Base-by-base conservation (phyloP, 2,888 invertebrate species). In the Acrobasis suavella region DNA sequence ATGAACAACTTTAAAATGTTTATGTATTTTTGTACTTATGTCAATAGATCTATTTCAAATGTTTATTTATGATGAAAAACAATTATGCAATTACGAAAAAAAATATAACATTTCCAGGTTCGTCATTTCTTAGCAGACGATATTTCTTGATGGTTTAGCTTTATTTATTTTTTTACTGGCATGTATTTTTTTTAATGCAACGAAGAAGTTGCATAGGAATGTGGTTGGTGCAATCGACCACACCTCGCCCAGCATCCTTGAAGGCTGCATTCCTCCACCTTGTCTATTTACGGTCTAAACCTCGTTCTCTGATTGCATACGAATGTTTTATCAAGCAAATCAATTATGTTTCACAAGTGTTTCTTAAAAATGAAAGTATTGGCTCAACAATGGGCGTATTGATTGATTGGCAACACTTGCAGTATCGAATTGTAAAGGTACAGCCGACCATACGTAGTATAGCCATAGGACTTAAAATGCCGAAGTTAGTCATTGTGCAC, bases 171-270 rank as follows among this genome's bases (percentile, higher is more conserved):
- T 6, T 14, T 2, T 3, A 10, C 10, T 46, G n/a, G n/a, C n/a
- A 12, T 46, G n/a, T 9, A 46, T 10, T 46, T 46, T 46, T 46
- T 6, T 10, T 16, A 42, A 39, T 7, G 10, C 55, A 42, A 42
- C 66, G 66, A 69, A 69, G 69, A 67, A 69, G 68, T 80, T 72
- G 73, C 72, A 76, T 77, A 73, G 90, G 91, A 91, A 92, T 91
- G 91, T 76, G 70, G 87, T 77, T 22, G 42, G 78, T 68, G 74
- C 77, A 72, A 72, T 71, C 72, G 74, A 86, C 86, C 91, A 84
- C 91, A 86, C 89, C 91, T 89, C 78, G 70, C 71, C 71, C 89
- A 85, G 85, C 91, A 91, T 91, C 92, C 91, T 91, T 91, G 91
- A 90, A 89, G 89, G 90, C 91, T 86, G 80, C 91, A 91, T 92